phyloP scores from a whole-genome alignment of 2,113 vertebrate genomes.

The Phalacrocorax brasilianus region DNA sequence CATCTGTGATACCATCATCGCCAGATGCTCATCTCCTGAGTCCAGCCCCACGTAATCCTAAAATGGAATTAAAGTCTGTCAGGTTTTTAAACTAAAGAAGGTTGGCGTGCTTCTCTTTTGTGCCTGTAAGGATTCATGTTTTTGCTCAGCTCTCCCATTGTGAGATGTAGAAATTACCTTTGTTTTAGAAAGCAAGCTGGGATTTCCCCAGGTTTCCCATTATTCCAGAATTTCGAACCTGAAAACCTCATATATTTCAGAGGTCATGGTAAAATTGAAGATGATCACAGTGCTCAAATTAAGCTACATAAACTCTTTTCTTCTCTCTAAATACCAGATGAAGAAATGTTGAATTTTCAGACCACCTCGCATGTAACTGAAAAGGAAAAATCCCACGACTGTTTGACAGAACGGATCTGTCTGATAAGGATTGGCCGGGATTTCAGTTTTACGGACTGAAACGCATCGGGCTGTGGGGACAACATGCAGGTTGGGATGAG shows the following conservation, averaged over 20 bases:
- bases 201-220: background rate
- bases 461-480: background rate
- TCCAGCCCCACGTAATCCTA: background rate
- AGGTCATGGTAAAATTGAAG: background rate
- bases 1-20: background rate
- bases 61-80: background rate
- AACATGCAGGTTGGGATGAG: fast-evolving
- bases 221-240: background rate
- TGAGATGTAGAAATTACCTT: background rate
- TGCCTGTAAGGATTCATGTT: background rate
- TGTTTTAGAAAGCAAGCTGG: background rate
- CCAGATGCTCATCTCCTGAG: background rate
- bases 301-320: background rate
- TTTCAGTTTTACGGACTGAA: background rate
- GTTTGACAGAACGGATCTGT: background rate
- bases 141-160: background rate
- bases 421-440: background rate
- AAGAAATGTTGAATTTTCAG: background rate
- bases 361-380: background rate
- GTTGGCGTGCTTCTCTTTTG: background rate
- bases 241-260: background rate
- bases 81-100: background rate
- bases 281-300: background rate
- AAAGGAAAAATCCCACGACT: background rate
- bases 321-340: background rate